Evolutionary conservation across 2,797 vertebrate species (phyloP), one percentile per base, ranked within the genome.

Genomic region (Enteromius mattozi): DNA sequence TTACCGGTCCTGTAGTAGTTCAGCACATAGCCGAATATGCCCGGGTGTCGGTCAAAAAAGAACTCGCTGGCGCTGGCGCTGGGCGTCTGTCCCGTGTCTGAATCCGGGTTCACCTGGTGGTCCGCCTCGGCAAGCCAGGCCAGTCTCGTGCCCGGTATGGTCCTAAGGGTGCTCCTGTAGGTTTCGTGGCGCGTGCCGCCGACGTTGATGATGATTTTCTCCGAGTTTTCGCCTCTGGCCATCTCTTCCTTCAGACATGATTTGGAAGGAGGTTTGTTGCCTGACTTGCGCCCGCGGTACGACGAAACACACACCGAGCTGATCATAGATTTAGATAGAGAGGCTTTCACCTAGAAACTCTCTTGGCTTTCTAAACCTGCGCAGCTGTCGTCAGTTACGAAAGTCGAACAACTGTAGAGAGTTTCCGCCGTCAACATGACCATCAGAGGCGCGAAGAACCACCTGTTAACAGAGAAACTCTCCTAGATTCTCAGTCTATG

Each of bases 291-390:
- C 93, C 98, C 98, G 83, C 98, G 97, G 94, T 99, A 99, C 91
- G 98, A 97, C 94, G 98, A 99, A 88, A 99, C 98, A 92, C 98
- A 99, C 97, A 99, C 98, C 74, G 98, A 99, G 97, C 98, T 99
- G 90, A 99, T 98, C 98, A 99, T 97, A 96, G 96, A 95, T 97
- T 94, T 94, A 79, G 93, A 94, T 89, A 92, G 91, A 87, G 87
- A 88, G 90, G 93, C 89, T 91, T 91, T 91, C 88, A 92, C 13
- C 84, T 89, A 91, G 79, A 87, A 76, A 87, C 81, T 89, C 87
- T 80, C 78, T 77, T 66, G 68, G 84, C 82, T 47, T 51, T 79
- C 78, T 33, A 59, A 72, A 77, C 56, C 40, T 4, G 61, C 69
- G 49, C 82, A 79, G 10, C 61, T 82, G 81, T 78, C 87, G 66